Evolutionary conservation across 2,113 vertebrate genomes (phyloP).

Genomic region (Montifringilla adamsi): DNA sequence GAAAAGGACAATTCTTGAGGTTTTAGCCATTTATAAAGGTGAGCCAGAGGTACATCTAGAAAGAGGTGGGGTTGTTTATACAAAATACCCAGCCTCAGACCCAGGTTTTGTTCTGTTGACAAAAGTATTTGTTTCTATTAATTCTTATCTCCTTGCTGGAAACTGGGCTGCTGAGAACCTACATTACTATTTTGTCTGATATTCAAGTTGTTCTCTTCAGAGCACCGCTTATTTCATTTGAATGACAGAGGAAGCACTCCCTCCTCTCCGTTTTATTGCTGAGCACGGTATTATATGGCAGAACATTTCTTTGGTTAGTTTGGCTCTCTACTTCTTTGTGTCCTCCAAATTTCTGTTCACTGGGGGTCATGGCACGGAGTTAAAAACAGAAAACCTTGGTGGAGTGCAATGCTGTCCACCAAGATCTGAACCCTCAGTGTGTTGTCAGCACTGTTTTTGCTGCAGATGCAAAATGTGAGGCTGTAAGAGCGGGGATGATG

Average conservation of each 20-base stretch:
- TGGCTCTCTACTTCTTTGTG: background rate
- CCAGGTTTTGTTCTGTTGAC: background rate
- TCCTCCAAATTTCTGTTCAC: background rate
- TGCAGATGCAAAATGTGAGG: background rate
- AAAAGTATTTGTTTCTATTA: background rate
- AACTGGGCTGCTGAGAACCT: background rate
- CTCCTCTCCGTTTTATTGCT: background rate
- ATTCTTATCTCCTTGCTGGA: background rate
- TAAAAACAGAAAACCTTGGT: background rate
- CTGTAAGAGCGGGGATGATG: background rate
- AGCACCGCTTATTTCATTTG: background rate
- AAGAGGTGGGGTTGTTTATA: background rate
- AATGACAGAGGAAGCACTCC: background rate
- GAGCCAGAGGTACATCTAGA: background rate
- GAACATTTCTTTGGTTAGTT: background rate
- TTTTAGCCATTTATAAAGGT: background rate
- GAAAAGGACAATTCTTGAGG: background rate
- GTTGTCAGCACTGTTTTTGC: background rate
- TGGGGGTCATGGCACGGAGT: background rate
- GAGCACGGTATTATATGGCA: background rate
- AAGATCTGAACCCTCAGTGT: background rate
- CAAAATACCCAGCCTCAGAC: background rate
- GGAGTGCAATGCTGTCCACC: fast-evolving
- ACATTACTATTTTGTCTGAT: background rate
- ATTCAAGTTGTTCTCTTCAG: background rate